Base-by-base conservation (phyloP, 1,140 invertebrate genomes). In the Ephestia elutella region DNA sequence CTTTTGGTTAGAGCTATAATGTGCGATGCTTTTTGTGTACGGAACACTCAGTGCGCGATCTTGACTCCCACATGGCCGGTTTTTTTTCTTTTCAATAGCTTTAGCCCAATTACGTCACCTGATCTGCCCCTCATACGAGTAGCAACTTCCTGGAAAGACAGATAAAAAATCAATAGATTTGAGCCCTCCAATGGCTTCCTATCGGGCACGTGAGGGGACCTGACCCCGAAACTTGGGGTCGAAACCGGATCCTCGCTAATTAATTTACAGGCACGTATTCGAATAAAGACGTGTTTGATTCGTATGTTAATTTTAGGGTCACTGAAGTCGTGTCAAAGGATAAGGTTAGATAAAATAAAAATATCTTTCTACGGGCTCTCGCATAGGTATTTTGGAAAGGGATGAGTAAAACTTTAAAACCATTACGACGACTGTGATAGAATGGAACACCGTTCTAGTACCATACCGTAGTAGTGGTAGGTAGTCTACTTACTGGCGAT, bases 201-300 rank as follows among this genome's bases (percentile, higher is more conserved):
- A 38, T 44, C 38, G 38, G 15, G 10, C 38, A 44, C 38, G 38
- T 44, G 38, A 44, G 38, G 38, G 38, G 38, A 44, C 38, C 38
- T 44, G 38, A 44, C 38, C 38, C 38, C 38, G 15, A 44, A 44
- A n/a, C 38, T 44, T 44, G 38, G 38, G 38, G 38, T 44, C 38
- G 38, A 15, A 44, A 44, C 38, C 38, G 38, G 38, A 44, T 44
- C 38, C n/a, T 18, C 54, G 53, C 25, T 60, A 60, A 60, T 60
- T 60, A 60, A 60, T 60, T 60, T 60, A 60, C 44, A 55, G 59
- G 55, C 59, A 60, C 59, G 59, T 50, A 60, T 21, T 44, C 38
- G 38, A 15, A 44, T 32, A 32, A 32, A 32, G 30, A 32, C 30
- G 9, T 32, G 30, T 44, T 44, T 44, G 38, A 44, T 44, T 44